phyloP scores from a whole-genome alignment of 2,113 vertebrate species.

The Lanius ludovicianus region DNA sequence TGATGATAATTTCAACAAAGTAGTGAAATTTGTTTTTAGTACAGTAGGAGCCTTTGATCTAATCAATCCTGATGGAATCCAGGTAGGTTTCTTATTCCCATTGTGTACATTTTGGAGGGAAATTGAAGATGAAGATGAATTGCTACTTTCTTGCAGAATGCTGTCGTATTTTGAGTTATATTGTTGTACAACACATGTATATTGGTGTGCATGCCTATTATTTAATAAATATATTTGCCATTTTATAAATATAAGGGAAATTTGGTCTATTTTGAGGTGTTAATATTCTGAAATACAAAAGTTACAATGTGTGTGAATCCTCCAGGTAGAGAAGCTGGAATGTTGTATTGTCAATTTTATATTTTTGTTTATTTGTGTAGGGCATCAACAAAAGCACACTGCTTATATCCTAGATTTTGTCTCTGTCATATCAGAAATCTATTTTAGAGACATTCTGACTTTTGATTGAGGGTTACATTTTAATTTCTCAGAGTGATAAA shows the following conservation, averaged over 20 bases:
- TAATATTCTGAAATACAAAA: not conserved
- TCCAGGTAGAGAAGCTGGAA: not conserved
- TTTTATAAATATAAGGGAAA: not conserved
- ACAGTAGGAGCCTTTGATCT: slow-evolving; percentile 90
- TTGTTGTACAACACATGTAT: not conserved
- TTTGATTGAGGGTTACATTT: not conserved
- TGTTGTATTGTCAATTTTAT: not conserved
- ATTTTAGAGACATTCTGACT: not conserved
- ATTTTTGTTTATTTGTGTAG: not conserved
- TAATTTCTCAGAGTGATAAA: not conserved
- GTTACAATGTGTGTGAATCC: not conserved
- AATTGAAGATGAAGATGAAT: not conserved
- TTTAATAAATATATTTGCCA: not conserved
- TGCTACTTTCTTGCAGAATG: not conserved
- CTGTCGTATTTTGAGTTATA: not conserved
- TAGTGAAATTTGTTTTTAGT: slow-evolving; percentile 88
- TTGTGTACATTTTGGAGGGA: not conserved
- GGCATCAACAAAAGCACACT: not conserved
- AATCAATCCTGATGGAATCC: slow-evolving; percentile 89
- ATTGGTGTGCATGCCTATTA: not conserved
- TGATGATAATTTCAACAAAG: slow-evolving; percentile 96
- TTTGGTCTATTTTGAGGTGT: not conserved
- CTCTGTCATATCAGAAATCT: not conserved
- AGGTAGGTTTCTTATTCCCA: slow-evolving; percentile 76
- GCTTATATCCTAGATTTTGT: not conserved